phyloP scores from a whole-genome alignment of 1,140 invertebrate genomes.

The Pissodes strobi region DNA sequence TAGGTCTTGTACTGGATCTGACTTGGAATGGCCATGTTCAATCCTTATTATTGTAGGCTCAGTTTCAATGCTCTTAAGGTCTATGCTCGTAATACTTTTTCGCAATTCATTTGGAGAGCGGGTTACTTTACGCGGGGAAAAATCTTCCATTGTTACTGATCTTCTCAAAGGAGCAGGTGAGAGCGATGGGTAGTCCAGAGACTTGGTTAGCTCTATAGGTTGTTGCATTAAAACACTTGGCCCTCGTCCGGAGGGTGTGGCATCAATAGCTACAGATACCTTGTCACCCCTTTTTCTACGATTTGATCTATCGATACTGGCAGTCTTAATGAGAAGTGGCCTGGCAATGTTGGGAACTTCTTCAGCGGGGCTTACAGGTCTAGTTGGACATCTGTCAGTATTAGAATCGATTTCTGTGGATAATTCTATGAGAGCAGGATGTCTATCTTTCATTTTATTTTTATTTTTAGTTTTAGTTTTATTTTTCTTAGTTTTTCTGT shows the following conservation, averaged over 20 bases:
- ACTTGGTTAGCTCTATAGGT: conserved; percentile 73
- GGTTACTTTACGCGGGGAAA: conserved; percentile 44
- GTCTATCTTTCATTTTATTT: not conserved
- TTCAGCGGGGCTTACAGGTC: conserved; percentile 58
- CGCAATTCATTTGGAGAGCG: conserved; percentile 52
- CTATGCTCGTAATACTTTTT: conserved; percentile 58
- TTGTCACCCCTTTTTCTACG: conserved; percentile 61
- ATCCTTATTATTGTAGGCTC: conserved; percentile 57
- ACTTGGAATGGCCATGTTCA: conserved; percentile 73
- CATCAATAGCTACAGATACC: conserved; percentile 75
- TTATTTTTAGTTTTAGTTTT: conserved; percentile 19
- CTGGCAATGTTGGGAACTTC: conserved; percentile 29
- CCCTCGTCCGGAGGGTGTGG: conserved; percentile 71
- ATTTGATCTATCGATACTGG: conserved; percentile 39
- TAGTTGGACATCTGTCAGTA: conserved; percentile 53
- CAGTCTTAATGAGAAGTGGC: conserved; percentile 37
- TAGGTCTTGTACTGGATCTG: conserved; percentile 68
- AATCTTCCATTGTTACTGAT: conserved; percentile 57
- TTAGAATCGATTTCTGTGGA: conserved; percentile 52
- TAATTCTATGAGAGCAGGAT: not conserved
- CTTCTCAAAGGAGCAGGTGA: conserved; percentile 51
- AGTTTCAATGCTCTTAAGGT: conserved; percentile 49
- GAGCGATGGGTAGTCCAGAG: conserved; percentile 55
- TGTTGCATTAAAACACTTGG: conserved; percentile 73
- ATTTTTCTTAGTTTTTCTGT: conserved; percentile 26